Conservation (phyloP, 1,140 invertebrate species). For the Frieseomelitta varia region DNA sequence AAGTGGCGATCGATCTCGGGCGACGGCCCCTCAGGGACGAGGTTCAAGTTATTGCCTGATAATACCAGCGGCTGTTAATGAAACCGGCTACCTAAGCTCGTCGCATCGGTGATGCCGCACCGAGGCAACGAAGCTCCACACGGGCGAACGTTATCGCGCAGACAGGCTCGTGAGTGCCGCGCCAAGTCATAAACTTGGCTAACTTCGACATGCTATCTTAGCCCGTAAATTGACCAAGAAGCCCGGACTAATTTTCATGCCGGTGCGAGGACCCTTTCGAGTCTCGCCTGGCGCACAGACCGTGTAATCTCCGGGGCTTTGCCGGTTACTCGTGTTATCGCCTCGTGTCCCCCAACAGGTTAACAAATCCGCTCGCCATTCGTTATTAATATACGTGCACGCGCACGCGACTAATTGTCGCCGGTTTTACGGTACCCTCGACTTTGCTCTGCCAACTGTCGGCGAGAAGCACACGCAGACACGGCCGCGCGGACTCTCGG, state of each 20-base stretch:
- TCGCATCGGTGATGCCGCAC: neutral
- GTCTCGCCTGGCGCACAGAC: constrained; percentile 1
- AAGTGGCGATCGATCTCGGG: constrained; percentile 13
- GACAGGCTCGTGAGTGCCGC: constrained; percentile 36
- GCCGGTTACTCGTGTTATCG: constrained; percentile 23
- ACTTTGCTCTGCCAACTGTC: neutral
- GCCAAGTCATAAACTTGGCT: constrained; percentile 59
- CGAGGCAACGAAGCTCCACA: neutral
- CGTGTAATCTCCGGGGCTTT: constrained; percentile 52
- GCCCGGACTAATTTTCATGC: constrained; percentile 59
- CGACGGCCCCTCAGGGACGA: neutral
- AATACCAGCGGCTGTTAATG: constrained; percentile 62
- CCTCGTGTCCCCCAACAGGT: neutral
- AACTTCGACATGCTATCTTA: constrained; percentile 59
- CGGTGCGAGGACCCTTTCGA: constrained; percentile 10
- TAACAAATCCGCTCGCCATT: constrained; percentile 45
- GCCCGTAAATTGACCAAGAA: constrained; percentile 63
- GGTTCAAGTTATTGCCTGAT: constrained; percentile 62
- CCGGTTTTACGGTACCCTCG: neutral
- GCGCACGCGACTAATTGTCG: constrained; percentile 50
- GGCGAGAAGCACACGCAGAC: neutral
- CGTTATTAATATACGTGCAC: constrained; percentile 51
- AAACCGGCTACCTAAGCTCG: constrained; percentile 46
- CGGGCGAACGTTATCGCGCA: constrained; percentile 46
- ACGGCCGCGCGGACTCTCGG: neutral